Conservation (phyloP, 2,797 vertebrate genomes). For the Cynodonichthys magdalenae region DNA sequence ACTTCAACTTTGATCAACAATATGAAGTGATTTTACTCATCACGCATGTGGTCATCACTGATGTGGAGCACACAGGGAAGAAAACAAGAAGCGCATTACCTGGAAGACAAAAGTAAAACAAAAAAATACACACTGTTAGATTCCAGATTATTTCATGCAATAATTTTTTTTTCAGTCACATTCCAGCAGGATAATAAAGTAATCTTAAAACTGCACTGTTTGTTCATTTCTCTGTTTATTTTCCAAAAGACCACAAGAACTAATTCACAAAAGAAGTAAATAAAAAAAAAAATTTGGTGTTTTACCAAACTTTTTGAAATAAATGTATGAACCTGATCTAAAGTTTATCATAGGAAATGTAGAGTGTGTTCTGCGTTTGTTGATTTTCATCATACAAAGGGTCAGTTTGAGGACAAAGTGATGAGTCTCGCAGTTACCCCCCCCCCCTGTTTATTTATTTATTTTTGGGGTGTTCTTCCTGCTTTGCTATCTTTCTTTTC, state of each 20-base stretch:
- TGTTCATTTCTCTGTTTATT: background rate
- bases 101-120: conserved; percentile 64
- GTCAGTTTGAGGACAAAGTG: background rate
- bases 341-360: too few species aligned
- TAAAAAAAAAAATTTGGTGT: too few species aligned
- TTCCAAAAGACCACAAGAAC: too few species aligned
- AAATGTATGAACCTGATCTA: too few species aligned
- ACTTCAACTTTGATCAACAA: conserved; percentile 19
- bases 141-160: background rate
- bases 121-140: conserved; percentile 47
- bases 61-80: conserved; percentile 27
- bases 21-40: conserved; percentile 63
- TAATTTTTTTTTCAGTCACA: background rate
- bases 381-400: conserved; percentile 21
- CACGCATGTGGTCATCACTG: conserved; percentile 39
- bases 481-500: conserved; percentile 18
- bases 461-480: conserved; percentile 6
- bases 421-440: conserved; percentile 10
- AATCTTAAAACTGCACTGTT: background rate
- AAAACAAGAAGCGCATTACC: conserved; percentile 71
- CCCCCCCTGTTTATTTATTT: too few species aligned
- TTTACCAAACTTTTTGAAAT: too few species aligned
- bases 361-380: too few species aligned
- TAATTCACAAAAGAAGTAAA: too few species aligned
- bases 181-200: conserved; percentile 2